A percentile compares a stretch with the other conserved stretches of the same genome.
phyloP scores from a whole-genome alignment of 2,888 invertebrate genomes.

The Eulithis testata region DNA sequence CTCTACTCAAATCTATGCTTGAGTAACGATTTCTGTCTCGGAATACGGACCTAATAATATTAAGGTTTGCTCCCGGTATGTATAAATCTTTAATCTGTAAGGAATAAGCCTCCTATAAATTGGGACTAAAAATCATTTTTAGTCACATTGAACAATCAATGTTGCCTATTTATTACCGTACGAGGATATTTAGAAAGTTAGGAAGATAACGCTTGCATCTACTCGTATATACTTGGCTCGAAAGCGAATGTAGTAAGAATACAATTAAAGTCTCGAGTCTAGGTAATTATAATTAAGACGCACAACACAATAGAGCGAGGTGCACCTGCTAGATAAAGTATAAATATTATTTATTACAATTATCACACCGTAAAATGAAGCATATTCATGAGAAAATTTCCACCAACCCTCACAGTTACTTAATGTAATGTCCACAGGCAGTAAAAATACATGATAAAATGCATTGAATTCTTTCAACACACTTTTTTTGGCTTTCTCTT shows the following conservation, averaged over 20 bases:
- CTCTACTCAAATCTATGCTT: too few species aligned
- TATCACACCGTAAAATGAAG: constrained; percentile 10
- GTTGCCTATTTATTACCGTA: too few species aligned
- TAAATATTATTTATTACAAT: constrained; percentile 21
- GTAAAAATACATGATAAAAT: not conserved
- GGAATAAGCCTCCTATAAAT: too few species aligned
- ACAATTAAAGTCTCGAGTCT: constrained; percentile 1
- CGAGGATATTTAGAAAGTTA: too few species aligned
- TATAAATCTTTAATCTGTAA: too few species aligned
- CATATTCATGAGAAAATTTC: constrained; percentile 15
- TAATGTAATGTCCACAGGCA: not conserved
- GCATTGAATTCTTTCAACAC: not conserved
- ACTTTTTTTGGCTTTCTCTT: not conserved
- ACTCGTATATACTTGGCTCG: too few species aligned
- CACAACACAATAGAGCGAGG: constrained; percentile 12
- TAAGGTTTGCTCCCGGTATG: too few species aligned
- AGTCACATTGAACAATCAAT: too few species aligned
- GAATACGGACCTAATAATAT: too few species aligned
- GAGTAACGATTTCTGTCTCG: too few species aligned
- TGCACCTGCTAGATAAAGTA: constrained; percentile 9
- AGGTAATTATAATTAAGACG: constrained; percentile 15
- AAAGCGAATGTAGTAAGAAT: constrained; percentile 1
- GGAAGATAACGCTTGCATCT: too few species aligned
- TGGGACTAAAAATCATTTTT: too few species aligned
- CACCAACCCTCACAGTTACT: constrained; percentile 6